A percentile compares a stretch with the other conserved stretches of the same genome.
Conservation (phyloP, 2,888 invertebrate genomes). For the Coenonympha arcania region DNA sequence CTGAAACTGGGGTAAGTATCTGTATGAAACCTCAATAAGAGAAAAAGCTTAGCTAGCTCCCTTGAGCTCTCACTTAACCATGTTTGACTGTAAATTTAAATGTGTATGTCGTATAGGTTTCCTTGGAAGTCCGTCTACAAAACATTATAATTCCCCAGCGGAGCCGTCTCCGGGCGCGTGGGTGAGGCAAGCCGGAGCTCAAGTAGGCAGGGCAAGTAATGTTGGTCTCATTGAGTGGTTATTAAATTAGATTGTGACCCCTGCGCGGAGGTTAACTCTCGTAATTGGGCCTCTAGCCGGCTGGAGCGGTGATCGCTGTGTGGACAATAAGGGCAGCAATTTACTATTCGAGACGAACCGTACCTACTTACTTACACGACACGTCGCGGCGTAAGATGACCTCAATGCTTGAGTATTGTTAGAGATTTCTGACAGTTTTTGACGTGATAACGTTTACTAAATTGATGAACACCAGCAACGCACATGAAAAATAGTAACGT, state of each 20-base stretch:
- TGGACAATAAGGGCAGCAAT: constrained; percentile 35
- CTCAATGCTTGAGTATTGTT: background rate
- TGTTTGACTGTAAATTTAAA: no score
- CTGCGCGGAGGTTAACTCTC: constrained; percentile 51
- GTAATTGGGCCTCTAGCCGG: constrained; percentile 53
- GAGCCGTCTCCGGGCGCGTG: constrained; percentile 19
- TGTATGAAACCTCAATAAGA: no score
- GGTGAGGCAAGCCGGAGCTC: constrained; percentile 17
- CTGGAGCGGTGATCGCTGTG: constrained; percentile 29
- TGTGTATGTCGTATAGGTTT: no score
- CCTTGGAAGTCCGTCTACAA: background rate
- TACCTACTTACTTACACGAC: constrained; percentile 18
- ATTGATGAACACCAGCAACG: no score
- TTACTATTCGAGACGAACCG: constrained; percentile 32
- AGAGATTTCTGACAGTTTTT: no score
- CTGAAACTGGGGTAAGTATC: no score
- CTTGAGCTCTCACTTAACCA: no score
- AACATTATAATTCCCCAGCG: background rate
- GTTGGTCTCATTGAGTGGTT: constrained; percentile 33
- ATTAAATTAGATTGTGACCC: constrained; percentile 64
- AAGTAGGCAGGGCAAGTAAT: no score
- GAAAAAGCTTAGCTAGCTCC: no score
- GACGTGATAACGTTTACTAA: no score
- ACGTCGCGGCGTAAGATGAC: constrained; percentile 13
- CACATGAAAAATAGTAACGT: no score